Percentiles rank a stretch among this genome's conserved stretches.
Evolutionary conservation across 1,140 invertebrate species (phyloP).

Genomic region (Delia radicum): DNA sequence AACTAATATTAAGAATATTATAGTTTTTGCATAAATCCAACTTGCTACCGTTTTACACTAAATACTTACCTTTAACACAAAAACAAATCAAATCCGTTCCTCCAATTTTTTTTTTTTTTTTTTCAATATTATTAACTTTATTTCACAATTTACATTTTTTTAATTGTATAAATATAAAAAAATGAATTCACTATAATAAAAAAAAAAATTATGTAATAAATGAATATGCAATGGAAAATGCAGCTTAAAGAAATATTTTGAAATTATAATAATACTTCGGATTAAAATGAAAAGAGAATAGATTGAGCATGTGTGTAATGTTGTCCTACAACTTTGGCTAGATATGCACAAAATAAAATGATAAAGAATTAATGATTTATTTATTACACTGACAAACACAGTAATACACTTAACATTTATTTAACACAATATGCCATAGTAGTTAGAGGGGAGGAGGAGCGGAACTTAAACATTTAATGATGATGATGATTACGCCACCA

Average conservation of each 20-base stretch:
- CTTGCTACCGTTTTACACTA: too few relatives aligned
- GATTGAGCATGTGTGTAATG: background rate
- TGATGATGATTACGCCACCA: slow-evolving; percentile 51
- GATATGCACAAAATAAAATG: background rate
- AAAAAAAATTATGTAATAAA: background rate
- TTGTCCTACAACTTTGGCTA: background rate
- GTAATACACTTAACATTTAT: background rate
- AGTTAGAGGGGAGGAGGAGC: background rate
- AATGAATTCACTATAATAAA: background rate
- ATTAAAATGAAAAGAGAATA: background rate
- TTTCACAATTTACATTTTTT: background rate
- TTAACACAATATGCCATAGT: background rate
- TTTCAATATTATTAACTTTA: background rate
- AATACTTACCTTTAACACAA: too few relatives aligned
- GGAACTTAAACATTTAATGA: background rate
- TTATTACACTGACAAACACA: slow-evolving; percentile 3
- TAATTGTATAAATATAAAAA: background rate
- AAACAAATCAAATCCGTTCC: too few relatives aligned
- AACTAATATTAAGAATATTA: too few relatives aligned
- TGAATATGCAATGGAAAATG: background rate
- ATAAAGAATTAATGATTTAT: background rate
- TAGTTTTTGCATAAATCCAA: too few relatives aligned
- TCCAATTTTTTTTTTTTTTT: background rate
- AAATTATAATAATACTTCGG: background rate
- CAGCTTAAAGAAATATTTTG: background rate